phyloP scores from a whole-genome alignment of 2,888 invertebrate genomes.

The Eristalis pertinax region DNA sequence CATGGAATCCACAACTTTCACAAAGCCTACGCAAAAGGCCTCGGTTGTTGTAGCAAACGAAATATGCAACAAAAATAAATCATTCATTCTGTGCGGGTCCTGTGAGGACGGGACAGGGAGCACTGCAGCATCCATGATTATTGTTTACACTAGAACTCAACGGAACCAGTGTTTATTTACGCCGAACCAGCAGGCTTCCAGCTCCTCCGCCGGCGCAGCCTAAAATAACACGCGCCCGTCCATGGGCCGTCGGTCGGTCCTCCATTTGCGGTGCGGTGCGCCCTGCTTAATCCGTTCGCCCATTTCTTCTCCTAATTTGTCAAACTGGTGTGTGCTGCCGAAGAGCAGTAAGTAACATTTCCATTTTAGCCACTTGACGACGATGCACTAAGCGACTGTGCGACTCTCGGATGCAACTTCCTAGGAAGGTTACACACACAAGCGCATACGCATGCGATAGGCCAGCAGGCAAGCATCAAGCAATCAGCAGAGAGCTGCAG shows the following conservation, averaged over 20 bases:
- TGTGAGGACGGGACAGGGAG: neutral
- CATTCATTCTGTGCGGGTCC: slow-evolving; percentile 20
- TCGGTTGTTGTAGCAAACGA: slow-evolving; percentile 17
- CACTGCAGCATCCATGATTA: neutral
- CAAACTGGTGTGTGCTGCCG: slow-evolving; percentile 25
- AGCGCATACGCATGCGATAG: neutral
- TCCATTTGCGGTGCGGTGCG: neutral
- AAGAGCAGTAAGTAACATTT: slow-evolving; percentile 48
- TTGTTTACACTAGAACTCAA: slow-evolving; percentile 61
- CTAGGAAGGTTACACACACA: slow-evolving; percentile 5
- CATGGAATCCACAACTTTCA: slow-evolving; percentile 53
- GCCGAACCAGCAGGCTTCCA: slow-evolving; percentile 55
- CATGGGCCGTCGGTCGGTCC: neutral
- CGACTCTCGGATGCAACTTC: slow-evolving; percentile 28
- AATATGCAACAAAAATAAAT: slow-evolving; percentile 71
- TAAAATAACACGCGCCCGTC: slow-evolving; percentile 67
- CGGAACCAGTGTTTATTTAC: slow-evolving; percentile 61
- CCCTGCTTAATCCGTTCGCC: slow-evolving; percentile 50
- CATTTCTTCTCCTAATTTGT: slow-evolving; percentile 70
- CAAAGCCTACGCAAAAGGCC: slow-evolving; percentile 25
- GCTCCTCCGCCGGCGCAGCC: slow-evolving; percentile 37
- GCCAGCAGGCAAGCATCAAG: slow-evolving; percentile 60
- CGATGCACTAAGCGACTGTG: slow-evolving; percentile 15
- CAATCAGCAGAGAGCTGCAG: slow-evolving; percentile 21
- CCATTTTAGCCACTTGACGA: slow-evolving; percentile 69